Evolutionary conservation across 2,888 invertebrate genomes (phyloP), one percentile per base, ranked within the genome.

Genomic region (Brenthis daphne): DNA sequence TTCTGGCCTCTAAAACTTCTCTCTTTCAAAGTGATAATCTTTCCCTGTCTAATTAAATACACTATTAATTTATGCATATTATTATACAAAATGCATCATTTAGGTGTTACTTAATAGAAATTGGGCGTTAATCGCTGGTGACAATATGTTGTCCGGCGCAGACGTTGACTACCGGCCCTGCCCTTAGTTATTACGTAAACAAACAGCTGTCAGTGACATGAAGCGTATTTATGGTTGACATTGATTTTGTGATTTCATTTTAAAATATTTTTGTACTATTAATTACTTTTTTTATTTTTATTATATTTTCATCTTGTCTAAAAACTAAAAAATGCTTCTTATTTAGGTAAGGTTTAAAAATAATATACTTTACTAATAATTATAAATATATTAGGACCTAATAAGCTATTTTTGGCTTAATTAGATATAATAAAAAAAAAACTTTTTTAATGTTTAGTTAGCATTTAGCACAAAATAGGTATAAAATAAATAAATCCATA

Each of bases 71-170:
- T 11, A 4, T 29, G n/a, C 29, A 47, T 48, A 56, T 64, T 48
- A 56, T 64, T 48, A 64, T 55, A 63, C 24, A 24, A 13, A 43
- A 6, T 47, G 48, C 11, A 55, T n/a, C 2, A 60, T 60, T 50
- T n/a, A 24, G 11, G 48, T 53, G 33, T 69, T 69, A 58, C 53
- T 24, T 63, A 63, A 69, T 33, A 55, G 33, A 47, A 55, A 58
- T 67, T 56, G 47, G 57, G 51, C n/a, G 11, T 12, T 56, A 33
- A n/a, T 53, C 60, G 67, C 67, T 64, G 73, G 73, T 74, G 77
- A 74, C 74, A 80, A 77, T 73, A 73, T 63, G 68, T 68, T 82
- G 81, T 81, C 82, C 68, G 61, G 54, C 70, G 73, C 82, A 83
- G 74, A 48, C 65, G 57, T 43, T 69, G 70, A 73, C 72, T 69